A percentile compares a stretch with the other conserved stretches of the same genome.
phyloP scores from a whole-genome alignment of 2,888 invertebrate species.

The Pammene aurita region DNA sequence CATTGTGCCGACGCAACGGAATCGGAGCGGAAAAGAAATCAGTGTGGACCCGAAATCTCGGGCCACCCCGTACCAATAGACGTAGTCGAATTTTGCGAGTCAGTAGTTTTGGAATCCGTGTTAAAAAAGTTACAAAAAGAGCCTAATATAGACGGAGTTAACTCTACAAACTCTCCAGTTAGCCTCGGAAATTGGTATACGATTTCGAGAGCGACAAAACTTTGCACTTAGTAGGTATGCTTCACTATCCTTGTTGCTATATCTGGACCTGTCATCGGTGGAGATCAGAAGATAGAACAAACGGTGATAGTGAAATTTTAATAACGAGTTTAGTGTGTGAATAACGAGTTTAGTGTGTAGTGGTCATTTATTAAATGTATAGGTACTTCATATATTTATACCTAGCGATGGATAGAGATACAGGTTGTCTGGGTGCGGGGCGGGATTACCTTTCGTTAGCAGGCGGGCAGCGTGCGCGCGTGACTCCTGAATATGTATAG shows the following conservation, averaged over 20 bases:
- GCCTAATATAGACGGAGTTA: too few species aligned
- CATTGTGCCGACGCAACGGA: conserved; percentile 54
- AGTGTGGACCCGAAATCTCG: conserved; percentile 34
- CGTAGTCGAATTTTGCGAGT: not conserved
- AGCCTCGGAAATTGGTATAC: too few species aligned
- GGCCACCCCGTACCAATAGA: conserved; percentile 24
- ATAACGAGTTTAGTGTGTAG: too few species aligned
- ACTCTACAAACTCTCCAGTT: too few species aligned
- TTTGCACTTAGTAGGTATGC: too few species aligned
- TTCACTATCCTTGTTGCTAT: too few species aligned
- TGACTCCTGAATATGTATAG: conserved; percentile 44
- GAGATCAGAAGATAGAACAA: too few species aligned
- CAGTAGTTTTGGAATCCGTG: not conserved
- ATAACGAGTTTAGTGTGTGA: too few species aligned
- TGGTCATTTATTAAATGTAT: too few species aligned
- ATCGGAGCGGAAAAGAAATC: conserved; percentile 53
- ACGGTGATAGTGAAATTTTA: too few species aligned
- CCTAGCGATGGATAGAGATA: not conserved
- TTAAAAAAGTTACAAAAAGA: not conserved
- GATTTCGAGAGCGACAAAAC: too few species aligned
- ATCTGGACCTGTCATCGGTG: too few species aligned
- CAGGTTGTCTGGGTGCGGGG: conserved; percentile 41
- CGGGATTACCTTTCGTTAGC: conserved; percentile 78
- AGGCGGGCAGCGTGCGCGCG: conserved; percentile 60
- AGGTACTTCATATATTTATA: not conserved